Base-by-base conservation (phyloP, 2,797 vertebrate species). In the Spheniscus humboldti region DNA sequence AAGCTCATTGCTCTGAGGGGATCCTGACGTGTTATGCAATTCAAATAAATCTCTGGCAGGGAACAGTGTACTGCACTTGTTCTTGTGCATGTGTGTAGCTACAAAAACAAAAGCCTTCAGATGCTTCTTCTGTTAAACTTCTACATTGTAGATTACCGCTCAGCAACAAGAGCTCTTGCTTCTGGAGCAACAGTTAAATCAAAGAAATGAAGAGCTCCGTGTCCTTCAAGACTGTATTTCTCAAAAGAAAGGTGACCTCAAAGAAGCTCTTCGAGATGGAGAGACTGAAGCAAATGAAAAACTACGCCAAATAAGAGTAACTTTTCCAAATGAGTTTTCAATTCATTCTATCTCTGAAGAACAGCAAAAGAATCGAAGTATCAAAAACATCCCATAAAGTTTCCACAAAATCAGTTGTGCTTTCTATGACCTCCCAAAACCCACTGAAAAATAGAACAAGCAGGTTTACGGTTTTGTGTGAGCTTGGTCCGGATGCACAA, bases 261-360 rank as follows among this genome's bases (percentile, higher is more conserved):
- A 96, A 60, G 98, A 98, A 82, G 98, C 97, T 16, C 97, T 99
- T 85, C 93, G 41, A 48, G 97, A 98, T 23, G 98, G 98, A 23
- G 98, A 99, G 92, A 83, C 93, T 8, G 98, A 99, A 82, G 98
- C 98, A 5, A 84, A 97, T 24, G 97, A 97, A 48, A 98, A 98
- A 35, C 98, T 98, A 33, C 39, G 12, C 66, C 98, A 98, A 23
- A 98, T 99, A 71, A 97, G 98, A 96, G 99, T 99, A 77, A 92
- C 68, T 77, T 35, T 87, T 66, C 73, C 41, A 39, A 30, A 37
- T 28, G 37, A 62, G 8, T 35, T 69, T 62, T 88, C 35, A 57
- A 6, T 45, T 74, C 4, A 4, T 41, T 73, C 0, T 11, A 18
- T 53, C 28, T 17, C 11, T 37, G 43, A 15, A 67, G 68, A 82